A percentile compares a stretch with the other conserved stretches of the same genome.
phyloP scores from a whole-genome alignment of 2,888 invertebrate species.

The Julus scanicus region DNA sequence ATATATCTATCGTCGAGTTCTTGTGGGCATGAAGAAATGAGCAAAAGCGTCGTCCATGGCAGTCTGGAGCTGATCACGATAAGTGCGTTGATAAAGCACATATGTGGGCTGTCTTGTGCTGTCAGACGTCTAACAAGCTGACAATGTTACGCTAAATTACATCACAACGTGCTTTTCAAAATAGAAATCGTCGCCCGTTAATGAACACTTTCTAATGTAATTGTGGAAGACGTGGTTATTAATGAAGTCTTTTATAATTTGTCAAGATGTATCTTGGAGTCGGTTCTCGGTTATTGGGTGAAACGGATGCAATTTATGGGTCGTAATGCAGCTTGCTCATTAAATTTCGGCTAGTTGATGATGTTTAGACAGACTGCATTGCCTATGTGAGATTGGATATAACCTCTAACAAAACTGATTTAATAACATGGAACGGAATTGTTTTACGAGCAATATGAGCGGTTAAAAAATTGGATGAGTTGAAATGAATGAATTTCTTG shows the following conservation, averaged over 20 bases:
- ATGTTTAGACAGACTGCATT: background rate
- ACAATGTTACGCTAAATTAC: conserved; percentile 34
- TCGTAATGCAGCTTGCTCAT: conserved; percentile 14
- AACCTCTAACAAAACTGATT: background rate
- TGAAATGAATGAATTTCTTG: background rate
- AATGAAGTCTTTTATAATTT: conserved; percentile 32
- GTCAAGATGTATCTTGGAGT: conserved; percentile 8
- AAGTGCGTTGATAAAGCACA: conserved; percentile 21
- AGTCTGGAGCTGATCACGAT: background rate
- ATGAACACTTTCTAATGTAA: conserved; percentile 39
- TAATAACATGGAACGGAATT: conserved; percentile 22
- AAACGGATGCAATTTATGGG: conserved; percentile 30
- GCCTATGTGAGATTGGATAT: background rate
- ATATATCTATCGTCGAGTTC: background rate
- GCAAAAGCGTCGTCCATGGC: background rate
- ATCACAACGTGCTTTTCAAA: conserved; percentile 17
- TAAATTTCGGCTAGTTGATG: conserved; percentile 38
- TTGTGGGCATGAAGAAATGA: background rate
- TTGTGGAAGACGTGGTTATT: conserved; percentile 39
- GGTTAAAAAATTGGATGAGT: background rate
- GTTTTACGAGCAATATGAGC: background rate
- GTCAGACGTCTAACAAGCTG: background rate
- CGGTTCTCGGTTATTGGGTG: background rate
- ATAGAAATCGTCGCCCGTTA: conserved; percentile 39
- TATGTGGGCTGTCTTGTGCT: background rate